Evolutionary conservation across 2,113 vertebrate genomes (phyloP), one percentile per base, ranked within the genome.

Genomic region (Ammodytes dubius): DNA sequence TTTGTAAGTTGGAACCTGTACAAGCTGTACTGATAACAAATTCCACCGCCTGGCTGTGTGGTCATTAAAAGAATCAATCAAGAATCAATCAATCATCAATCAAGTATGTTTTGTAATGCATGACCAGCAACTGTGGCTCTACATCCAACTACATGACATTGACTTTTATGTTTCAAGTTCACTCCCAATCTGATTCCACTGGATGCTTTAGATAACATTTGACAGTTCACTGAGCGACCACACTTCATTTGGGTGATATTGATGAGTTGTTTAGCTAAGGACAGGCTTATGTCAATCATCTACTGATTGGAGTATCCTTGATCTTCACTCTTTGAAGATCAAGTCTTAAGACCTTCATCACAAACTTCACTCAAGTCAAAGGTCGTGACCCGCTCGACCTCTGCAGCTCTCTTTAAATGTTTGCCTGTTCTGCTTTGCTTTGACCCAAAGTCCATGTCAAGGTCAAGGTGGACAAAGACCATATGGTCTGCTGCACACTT

Each of bases 381-480:
- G 39, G 63, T 43, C 6, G 8, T 53, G 63, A 81, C 61, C 46
- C 52, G 11, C 27, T 75, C 57, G n/a, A 43, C 19, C 5, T 53
- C 70, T 42, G 65, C 58, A 10, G 40, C 52, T 40, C 27, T 45
- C 56, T 81, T 63, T 12, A 52, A 47, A 52, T 40, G 19, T 65
- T 65, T 56, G 45, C 37, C 35, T n/a, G 47, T 49, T 12, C 42
- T 61, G 57, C 45, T 65, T 45, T 63, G 58, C 46, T 65, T 65
- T 47, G 65, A 78, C 64, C 64, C 7, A 17, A 72, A 47, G 59
- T 42, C 27, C n/a, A 61, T 17, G 14, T 69, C 11, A 14, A 6
- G 15, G 49, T 69, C 52, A 45, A 45, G 46, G 11, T 63, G 71
- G 54, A 83, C 47, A 77, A 9, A 61, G 54, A 59, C 66, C 66